A percentile compares a stretch with the other conserved stretches of the same genome.
phyloP scores from a whole-genome alignment of 2,113 vertebrate genomes.

The mouse (Mus musculus) region DNA sequence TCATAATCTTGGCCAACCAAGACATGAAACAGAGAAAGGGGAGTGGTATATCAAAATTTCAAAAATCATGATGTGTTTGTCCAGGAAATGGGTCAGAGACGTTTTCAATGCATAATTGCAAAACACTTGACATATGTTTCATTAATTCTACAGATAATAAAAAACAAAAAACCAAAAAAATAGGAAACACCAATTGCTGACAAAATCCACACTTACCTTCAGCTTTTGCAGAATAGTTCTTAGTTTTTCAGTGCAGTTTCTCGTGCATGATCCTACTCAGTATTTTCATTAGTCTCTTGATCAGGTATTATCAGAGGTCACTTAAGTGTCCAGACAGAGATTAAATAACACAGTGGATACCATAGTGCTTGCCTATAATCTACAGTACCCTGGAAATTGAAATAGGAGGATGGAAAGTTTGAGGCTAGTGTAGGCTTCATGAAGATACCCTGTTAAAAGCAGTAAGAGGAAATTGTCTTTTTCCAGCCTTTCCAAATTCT shows the following conservation, averaged over 20 bases:
- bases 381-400: background rate
- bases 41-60: background rate
- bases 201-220: background rate
- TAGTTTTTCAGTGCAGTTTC: background rate
- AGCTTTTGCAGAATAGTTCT: background rate
- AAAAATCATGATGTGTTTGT: background rate
- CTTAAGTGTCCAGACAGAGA: background rate
- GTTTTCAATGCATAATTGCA: background rate
- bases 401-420: background rate
- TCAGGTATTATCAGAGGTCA: background rate
- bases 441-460: background rate
- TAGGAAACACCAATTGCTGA: background rate
- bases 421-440: background rate
- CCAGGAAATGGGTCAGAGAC: background rate
- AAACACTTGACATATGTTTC: background rate
- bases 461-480: background rate
- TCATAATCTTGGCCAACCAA: background rate
- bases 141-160: slow-evolving; percentile 26
- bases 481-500: background rate
- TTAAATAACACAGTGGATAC: background rate
- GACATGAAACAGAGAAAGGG: background rate
- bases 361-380: background rate
- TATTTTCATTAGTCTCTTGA: background rate
- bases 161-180: background rate
- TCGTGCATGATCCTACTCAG: too few relatives aligned